A percentile compares a stretch with the other conserved stretches of the same genome.
Evolutionary conservation across 2,888 invertebrate genomes (phyloP).

Genomic region (Bibio marci): DNA sequence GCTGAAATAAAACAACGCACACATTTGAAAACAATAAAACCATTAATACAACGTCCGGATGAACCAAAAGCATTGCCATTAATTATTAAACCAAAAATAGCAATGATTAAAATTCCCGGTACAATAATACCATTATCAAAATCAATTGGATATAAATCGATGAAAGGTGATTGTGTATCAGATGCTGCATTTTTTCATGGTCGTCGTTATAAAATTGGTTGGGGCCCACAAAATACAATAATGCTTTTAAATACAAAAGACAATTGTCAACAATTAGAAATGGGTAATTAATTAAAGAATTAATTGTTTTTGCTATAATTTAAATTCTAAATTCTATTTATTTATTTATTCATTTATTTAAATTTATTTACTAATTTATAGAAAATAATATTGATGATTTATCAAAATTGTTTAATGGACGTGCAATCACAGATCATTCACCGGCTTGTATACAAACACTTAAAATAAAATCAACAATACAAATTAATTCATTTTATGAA

Average conservation of each 20-base stretch:
- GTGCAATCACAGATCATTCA: slow-evolving; percentile 19
- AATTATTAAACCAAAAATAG: slow-evolving; percentile 29
- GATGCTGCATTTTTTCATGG: slow-evolving; percentile 43
- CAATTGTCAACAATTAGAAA: slow-evolving; percentile 23
- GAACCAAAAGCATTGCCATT: slow-evolving; percentile 13
- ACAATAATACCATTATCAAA: slow-evolving; percentile 26
- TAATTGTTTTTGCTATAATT: slow-evolving; percentile 7
- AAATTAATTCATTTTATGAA: slow-evolving; percentile 23
- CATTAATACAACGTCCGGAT: slow-evolving; percentile 8
- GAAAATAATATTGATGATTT: neutral
- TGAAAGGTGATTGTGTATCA: slow-evolving; percentile 28
- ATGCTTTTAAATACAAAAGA: slow-evolving; percentile 3
- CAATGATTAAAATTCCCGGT: slow-evolving; percentile 26
- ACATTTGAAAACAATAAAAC: neutral
- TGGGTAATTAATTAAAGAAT: slow-evolving; percentile 23
- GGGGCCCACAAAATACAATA: slow-evolving; percentile 44
- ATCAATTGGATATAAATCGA: slow-evolving; percentile 17
- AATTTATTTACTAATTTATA: no score
- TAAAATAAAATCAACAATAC: slow-evolving; percentile 17
- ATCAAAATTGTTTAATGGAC: slow-evolving; percentile 15
- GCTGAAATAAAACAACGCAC: slow-evolving; percentile 2
- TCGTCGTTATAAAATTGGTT: slow-evolving; percentile 53
- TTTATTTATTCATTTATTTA: no score
- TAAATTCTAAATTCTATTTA: no score
- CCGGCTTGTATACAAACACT: slow-evolving; percentile 18